Conservation (phyloP, 2,113 vertebrate genomes). For the Pterocles burchelli region DNA sequence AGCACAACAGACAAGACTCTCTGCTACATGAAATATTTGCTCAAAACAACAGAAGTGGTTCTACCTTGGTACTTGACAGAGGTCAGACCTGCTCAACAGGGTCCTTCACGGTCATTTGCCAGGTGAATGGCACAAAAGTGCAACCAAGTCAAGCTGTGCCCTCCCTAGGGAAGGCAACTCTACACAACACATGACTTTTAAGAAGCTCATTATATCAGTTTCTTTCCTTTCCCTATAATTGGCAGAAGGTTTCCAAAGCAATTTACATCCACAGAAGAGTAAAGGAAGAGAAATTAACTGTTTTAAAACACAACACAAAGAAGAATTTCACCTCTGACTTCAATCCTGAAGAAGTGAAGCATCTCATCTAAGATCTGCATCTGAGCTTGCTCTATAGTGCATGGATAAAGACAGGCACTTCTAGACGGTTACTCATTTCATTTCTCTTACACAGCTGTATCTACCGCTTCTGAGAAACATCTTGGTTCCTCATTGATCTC, state of each 20-base stretch:
- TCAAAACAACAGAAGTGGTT: not conserved
- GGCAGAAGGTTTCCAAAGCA: not conserved
- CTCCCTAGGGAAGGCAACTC: not conserved
- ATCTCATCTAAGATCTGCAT: not conserved
- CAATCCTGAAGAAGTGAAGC: not conserved
- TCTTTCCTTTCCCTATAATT: not conserved
- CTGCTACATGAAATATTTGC: not conserved
- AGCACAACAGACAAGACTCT: not conserved
- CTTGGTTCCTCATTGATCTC: not conserved
- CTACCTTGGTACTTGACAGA: rapidly evolving
- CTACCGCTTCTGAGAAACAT: not conserved
- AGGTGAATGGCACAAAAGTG: not conserved
- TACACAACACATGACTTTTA: not conserved
- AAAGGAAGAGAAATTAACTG: not conserved
- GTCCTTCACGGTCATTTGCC: not conserved
- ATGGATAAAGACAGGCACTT: not conserved
- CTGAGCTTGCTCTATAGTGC: not conserved
- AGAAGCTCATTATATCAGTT: not conserved
- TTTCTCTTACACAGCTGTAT: not conserved
- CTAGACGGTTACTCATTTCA: not conserved
- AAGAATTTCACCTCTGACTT: not conserved
- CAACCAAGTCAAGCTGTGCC: not conserved
- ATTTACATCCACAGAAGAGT: not conserved
- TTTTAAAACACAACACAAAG: not conserved
- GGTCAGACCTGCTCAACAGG: not conserved